Conservation (phyloP, 2,888 invertebrate species). For the Drosophila emarginata region DNA sequence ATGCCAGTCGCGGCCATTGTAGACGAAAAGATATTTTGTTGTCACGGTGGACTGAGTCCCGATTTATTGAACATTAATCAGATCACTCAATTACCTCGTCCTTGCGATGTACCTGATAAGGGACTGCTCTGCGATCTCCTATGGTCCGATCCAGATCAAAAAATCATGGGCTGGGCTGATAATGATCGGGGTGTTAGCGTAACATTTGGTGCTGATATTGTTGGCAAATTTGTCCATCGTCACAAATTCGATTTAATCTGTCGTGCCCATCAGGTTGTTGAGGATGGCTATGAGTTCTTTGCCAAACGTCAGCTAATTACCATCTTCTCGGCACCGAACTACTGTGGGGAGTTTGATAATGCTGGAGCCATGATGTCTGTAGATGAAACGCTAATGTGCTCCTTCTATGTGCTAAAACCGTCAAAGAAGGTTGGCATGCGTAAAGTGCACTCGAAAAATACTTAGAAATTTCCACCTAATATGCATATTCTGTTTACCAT, state of each 20-base stretch:
- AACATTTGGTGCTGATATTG: slow-evolving; percentile 13
- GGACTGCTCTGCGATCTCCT: slow-evolving; percentile 17
- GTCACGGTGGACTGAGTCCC: slow-evolving; percentile 19
- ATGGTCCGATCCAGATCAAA: slow-evolving; percentile 15
- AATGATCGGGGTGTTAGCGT: slow-evolving; percentile 24
- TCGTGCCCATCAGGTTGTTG: slow-evolving; percentile 30
- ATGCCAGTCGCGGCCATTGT: slow-evolving; percentile 22
- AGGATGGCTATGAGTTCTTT: slow-evolving; percentile 32
- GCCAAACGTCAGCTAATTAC: slow-evolving; percentile 28
- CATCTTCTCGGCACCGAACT: slow-evolving; percentile 29
- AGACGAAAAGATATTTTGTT: slow-evolving; percentile 14
- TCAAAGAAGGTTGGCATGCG: slow-evolving; percentile 47
- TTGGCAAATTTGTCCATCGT: slow-evolving; percentile 14
- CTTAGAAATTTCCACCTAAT: too few relatives aligned
- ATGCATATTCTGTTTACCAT: background rate
- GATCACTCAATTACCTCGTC: slow-evolving; percentile 1
- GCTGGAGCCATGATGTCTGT: slow-evolving; percentile 25
- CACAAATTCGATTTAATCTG: slow-evolving; percentile 16
- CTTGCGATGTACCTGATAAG: slow-evolving; percentile 9
- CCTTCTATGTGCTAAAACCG: slow-evolving; percentile 84
- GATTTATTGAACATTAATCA: slow-evolving; percentile 2
- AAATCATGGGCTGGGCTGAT: slow-evolving; percentile 7
- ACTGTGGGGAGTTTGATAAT: slow-evolving; percentile 22
- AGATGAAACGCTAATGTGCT: slow-evolving; percentile 92
- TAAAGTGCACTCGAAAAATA: slow-evolving; percentile 35